These are phyloP conservation scores for Cochlearius cochlearius DNA, from an alignment of 2,113 vertebrate genomes.

Conservation along the genomic window DNA sequence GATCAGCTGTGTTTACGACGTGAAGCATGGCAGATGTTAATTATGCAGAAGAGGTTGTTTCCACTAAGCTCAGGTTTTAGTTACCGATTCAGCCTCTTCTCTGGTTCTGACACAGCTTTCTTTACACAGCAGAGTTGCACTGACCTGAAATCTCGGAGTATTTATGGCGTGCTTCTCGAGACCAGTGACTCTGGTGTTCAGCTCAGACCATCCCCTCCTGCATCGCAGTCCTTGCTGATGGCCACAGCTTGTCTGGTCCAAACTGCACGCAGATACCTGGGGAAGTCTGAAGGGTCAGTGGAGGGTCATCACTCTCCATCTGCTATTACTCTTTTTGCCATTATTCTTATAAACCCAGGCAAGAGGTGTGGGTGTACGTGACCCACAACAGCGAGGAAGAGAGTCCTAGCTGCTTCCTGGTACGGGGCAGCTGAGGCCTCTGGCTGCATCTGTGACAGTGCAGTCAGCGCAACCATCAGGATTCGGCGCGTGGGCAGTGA, in stretches of 20 bases:
- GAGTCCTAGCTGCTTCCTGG: not conserved
- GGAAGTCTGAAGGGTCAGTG: not conserved
- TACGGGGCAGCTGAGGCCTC: not conserved
- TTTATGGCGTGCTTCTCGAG: not conserved
- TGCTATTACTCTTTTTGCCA: not conserved
- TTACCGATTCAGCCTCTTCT: not conserved
- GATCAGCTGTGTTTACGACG: not conserved
- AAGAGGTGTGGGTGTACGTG: not conserved
- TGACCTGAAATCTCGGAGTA: not conserved
- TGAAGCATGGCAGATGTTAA: not conserved
- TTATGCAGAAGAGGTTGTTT: not conserved
- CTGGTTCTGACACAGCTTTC: not conserved
- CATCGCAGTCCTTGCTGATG: not conserved
- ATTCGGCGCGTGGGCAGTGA: accelerated
- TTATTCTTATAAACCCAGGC: not conserved
- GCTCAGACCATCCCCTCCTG: not conserved
- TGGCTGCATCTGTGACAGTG: not conserved
- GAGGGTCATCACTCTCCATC: not conserved
- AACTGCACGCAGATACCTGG: too few relatives aligned
- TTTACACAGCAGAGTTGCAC: not conserved
- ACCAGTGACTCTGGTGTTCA: not conserved
- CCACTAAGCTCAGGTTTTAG: not conserved
- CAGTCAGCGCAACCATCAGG: not conserved
- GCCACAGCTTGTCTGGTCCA: not conserved
- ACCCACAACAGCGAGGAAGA: not conserved